Evolutionary conservation across 2,797 vertebrate species (phyloP), one percentile per base, ranked within the genome.

Genomic region (Erpetoichthys calabaricus): DNA sequence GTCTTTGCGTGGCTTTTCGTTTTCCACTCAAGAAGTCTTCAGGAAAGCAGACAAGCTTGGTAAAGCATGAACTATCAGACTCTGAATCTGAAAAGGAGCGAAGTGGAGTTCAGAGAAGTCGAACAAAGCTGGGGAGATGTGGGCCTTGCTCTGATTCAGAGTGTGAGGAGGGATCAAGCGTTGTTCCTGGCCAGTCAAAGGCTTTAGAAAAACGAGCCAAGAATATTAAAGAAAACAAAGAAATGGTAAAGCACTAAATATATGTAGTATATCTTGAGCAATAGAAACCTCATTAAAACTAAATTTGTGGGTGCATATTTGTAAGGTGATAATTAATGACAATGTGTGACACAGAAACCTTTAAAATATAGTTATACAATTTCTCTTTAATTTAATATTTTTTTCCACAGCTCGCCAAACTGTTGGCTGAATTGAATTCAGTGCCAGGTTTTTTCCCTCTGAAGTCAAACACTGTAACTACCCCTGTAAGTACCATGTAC

Each of bases 191-290:
- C 52, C 74, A 85, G 46, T 80, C 85, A 1, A 87, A 77, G 42
- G 86, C 86, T 25, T 65, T 97, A 45, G 83, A 72, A 59, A 95
- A 89, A 65, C 80, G 94, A 69, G 80, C 88, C 65, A 84, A 89
- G 70, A 97, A 97, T 78, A 97, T 97, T 66, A 84, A 89, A 71
- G 94, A 98, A 78, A 98, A 98, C 76, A 97, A 97, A 74, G 94
- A 91, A 60, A 88, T 97, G 93, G 94, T 97, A 78, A 72, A 75
- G 57, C 8, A 44, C 42, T 58, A 8, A n/a, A 42, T 44, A 46
- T 41, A 8, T 53, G 7, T n/a, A 45, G 4, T 3, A 8, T 47
- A 6, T 44, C 41, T 53, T 51, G 49, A 7, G 25, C 25, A 52
- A 53, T 41, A 10, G 44, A 58, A 51, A 4, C 9, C 4, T 8